Conservation (phyloP, 2,113 vertebrate species). For the Hyla sarda region DNA sequence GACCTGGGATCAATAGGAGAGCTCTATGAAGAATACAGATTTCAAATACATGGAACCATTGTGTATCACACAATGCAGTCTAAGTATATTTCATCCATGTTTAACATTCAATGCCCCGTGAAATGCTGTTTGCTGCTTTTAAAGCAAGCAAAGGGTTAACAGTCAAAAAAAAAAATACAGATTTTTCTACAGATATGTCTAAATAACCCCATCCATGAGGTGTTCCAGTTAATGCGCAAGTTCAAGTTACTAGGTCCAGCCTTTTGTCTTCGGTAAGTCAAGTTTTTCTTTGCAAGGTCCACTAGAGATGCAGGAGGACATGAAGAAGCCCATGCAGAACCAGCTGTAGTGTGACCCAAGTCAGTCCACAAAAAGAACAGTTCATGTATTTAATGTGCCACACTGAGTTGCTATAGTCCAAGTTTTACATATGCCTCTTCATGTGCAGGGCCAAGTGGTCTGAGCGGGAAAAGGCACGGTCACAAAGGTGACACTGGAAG, state of each 20-base stretch:
- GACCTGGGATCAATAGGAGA: neutral
- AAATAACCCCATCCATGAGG: slow-evolving; percentile 21
- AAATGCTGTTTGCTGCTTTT: slow-evolving; percentile 44
- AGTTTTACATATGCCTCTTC: slow-evolving; percentile 89
- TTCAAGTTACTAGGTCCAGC: slow-evolving; percentile 68
- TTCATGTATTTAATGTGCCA: slow-evolving; percentile 25
- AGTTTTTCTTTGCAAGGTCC: slow-evolving; percentile 65
- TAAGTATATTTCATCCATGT: neutral
- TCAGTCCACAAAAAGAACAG: slow-evolving; percentile 40
- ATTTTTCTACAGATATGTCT: slow-evolving; percentile 25
- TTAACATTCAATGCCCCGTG: slow-evolving; percentile 48
- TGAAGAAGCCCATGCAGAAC: slow-evolving; percentile 78
- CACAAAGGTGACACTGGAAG: slow-evolving; percentile 95
- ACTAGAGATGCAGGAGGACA: slow-evolving; percentile 24
- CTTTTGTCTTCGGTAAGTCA: slow-evolving; percentile 67
- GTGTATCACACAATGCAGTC: slow-evolving; percentile 21
- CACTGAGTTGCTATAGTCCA: slow-evolving; percentile 31
- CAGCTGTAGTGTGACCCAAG: slow-evolving; percentile 79
- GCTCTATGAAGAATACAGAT: neutral
- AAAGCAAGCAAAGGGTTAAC: slow-evolving; percentile 53
- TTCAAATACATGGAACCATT: slow-evolving; percentile 28
- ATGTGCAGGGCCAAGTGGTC: slow-evolving; percentile 96
- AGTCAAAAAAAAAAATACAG: neutral
- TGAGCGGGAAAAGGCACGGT: slow-evolving; percentile 91
- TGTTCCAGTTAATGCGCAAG: slow-evolving; percentile 55